phyloP scores from a whole-genome alignment of 2,797 vertebrate species.

The Periparus ater region DNA sequence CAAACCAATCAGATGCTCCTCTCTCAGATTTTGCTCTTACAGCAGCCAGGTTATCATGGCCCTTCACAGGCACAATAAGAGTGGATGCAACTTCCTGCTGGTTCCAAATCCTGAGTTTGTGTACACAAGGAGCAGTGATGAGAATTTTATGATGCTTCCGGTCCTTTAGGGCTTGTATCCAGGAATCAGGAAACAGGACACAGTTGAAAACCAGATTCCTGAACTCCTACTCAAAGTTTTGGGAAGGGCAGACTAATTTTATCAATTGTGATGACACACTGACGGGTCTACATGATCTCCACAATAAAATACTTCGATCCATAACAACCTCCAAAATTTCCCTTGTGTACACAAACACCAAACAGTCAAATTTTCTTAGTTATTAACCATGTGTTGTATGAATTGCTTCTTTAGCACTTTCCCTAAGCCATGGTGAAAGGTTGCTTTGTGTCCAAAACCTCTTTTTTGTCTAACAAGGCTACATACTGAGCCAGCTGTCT shows the following conservation, averaged over 20 bases:
- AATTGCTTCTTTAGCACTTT: conserved; percentile 1
- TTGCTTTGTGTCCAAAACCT: conserved; percentile 42
- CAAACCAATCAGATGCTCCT: conserved; percentile 6
- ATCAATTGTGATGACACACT: background rate
- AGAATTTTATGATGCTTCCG: background rate
- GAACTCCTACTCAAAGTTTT: background rate
- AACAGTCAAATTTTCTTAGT: background rate
- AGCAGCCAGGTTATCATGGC: background rate
- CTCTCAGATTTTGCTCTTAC: background rate
- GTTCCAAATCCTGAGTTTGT: background rate
- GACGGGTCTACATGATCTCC: background rate
- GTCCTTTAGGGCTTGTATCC: background rate
- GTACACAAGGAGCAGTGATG: background rate
- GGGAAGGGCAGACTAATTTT: background rate
- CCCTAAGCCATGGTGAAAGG: conserved; percentile 22
- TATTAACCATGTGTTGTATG: conserved; percentile 13
- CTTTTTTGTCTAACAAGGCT: conserved; percentile 50
- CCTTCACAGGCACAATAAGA: background rate
- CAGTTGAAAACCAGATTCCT: background rate
- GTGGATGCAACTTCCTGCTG: background rate
- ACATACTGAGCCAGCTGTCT: conserved; percentile 39
- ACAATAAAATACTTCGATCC: background rate
- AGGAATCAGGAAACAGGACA: background rate
- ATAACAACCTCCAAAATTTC: background rate
- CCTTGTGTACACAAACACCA: background rate